Evolutionary conservation across 1,140 invertebrate species (phyloP).

Genomic region (Calliphora vicina): DNA sequence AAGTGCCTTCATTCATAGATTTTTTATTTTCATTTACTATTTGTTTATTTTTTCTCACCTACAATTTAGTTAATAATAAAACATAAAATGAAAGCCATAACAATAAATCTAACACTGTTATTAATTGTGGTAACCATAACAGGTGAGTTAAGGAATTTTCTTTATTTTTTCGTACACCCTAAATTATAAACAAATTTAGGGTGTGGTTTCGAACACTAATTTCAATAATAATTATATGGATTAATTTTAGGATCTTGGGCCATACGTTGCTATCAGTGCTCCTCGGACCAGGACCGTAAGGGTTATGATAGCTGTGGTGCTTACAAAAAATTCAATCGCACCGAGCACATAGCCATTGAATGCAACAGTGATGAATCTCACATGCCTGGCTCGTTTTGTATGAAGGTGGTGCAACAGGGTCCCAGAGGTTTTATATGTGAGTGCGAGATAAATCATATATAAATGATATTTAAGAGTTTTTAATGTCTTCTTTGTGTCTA

Average conservation of each 20-base stretch:
- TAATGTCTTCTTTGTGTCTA: constrained; percentile 52
- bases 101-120: background rate
- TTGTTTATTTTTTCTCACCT: background rate
- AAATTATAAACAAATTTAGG: background rate
- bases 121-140: background rate
- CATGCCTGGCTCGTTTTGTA: constrained; percentile 92
- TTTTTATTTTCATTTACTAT: background rate
- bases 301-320: constrained; percentile 86
- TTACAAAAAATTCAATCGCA: constrained; percentile 81
- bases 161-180: background rate
- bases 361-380: constrained; percentile 89
- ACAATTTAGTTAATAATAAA: background rate
- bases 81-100: background rate
- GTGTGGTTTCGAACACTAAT: constrained; percentile 25
- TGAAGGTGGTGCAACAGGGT: constrained; percentile 88
- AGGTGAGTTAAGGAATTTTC: background rate
- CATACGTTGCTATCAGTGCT: constrained; percentile 88
- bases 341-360: constrained; percentile 83
- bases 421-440: constrained; percentile 91
- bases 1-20: constrained; percentile 1
- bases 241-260: constrained; percentile 47
- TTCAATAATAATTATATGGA: too few species aligned
- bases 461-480: background rate
- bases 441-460: constrained; percentile 47
- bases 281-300: constrained; percentile 77